Percentiles rank a stretch among this genome's conserved stretches.
phyloP scores from a whole-genome alignment of 2,113 vertebrate species.

The Dromiciops gliroides region DNA sequence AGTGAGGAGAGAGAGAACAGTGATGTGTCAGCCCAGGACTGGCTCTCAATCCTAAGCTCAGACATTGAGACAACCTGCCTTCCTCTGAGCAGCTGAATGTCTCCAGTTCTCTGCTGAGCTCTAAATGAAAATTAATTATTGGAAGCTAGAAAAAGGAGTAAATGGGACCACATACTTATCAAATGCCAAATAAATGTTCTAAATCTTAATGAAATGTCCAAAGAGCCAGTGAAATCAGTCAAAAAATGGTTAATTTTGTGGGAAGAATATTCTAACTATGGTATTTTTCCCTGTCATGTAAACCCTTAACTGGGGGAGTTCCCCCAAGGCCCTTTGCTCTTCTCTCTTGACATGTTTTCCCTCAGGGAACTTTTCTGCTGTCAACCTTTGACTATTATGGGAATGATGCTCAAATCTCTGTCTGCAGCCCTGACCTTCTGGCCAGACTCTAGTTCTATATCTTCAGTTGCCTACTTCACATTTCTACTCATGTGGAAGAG shows the following conservation, averaged over 20 bases:
- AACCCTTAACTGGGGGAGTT: background rate
- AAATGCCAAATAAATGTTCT: background rate
- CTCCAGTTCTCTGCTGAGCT: background rate
- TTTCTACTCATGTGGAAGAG: background rate
- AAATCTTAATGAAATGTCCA: background rate
- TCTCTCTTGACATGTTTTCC: background rate
- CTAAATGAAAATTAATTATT: background rate
- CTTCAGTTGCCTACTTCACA: background rate
- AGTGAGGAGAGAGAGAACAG: background rate
- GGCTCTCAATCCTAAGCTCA: background rate
- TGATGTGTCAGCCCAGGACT: background rate
- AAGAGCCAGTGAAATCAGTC: background rate
- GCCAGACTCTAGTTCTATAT: background rate
- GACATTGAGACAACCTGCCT: background rate
- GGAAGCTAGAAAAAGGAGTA: background rate
- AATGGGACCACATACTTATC: background rate
- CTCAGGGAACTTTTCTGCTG: conserved; percentile 1
- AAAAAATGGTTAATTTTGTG: background rate
- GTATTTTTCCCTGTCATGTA: background rate
- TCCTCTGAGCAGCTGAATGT: background rate
- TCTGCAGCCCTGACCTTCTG: background rate
- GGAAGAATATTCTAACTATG: background rate
- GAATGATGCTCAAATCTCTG: background rate
- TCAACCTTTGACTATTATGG: background rate
- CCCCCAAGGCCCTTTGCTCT: background rate